A percentile compares a stretch with the other conserved stretches of the same genome.
These are phyloP conservation scores for Prunella himalayana DNA, from an alignment of 2,113 vertebrate species.

Conservation along the genomic window DNA sequence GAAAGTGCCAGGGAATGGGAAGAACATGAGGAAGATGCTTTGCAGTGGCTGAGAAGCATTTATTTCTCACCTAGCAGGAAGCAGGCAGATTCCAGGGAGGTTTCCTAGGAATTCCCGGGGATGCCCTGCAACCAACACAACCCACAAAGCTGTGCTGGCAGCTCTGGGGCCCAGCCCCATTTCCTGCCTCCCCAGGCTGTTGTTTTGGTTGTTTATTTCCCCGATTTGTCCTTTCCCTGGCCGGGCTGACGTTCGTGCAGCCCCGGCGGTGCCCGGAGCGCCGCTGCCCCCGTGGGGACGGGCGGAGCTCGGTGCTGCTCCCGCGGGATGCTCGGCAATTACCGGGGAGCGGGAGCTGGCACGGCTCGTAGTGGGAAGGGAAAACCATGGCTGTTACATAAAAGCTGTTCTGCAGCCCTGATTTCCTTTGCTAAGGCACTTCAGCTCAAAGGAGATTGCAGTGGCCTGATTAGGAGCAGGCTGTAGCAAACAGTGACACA, in stretches of 20 bases:
- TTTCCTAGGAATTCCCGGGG: not conserved
- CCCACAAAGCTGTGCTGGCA: fast-evolving
- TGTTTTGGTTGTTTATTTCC: fast-evolving
- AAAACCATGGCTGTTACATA: not conserved
- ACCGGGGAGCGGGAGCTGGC: not conserved
- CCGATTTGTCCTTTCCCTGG: not conserved
- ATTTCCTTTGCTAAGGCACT: not conserved
- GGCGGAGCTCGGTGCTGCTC: not conserved
- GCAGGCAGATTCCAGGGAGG: not conserved
- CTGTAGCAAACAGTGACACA: not conserved
- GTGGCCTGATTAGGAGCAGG: slow-evolving; percentile 13
- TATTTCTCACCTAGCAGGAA: not conserved
- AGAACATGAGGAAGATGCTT: not conserved
- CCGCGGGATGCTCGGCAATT: not conserved
- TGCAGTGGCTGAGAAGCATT: not conserved
- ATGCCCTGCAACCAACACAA: not conserved
- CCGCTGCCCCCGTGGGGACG: fast-evolving
- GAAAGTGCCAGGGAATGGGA: not conserved
- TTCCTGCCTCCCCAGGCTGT: not conserved
- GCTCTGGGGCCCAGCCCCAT: not conserved
- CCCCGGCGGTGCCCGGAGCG: not conserved
- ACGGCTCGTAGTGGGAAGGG: not conserved
- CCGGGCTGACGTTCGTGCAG: not conserved
- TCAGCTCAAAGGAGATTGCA: not conserved
- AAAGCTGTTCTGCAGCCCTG: slow-evolving; percentile 24